These are phyloP conservation scores for Cryptosula pallasiana DNA, from an alignment of 2,888 invertebrate genomes.

Conservation along the genomic window DNA sequence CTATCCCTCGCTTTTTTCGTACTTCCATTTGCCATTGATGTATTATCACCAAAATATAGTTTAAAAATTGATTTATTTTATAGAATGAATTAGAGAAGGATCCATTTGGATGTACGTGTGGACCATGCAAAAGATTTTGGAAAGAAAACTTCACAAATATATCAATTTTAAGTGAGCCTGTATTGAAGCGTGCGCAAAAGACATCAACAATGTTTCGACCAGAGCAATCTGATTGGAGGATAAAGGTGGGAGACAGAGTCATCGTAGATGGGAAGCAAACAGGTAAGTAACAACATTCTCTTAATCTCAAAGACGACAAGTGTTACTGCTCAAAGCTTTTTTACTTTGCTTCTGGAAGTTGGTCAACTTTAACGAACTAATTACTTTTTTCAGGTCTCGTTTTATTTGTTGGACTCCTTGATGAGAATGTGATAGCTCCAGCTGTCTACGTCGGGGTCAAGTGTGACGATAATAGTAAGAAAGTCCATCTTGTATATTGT, in stretches of 20 bases:
- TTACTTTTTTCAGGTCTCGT: conserved; percentile 37
- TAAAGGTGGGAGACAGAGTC: conserved; percentile 40
- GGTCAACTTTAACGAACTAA: no score
- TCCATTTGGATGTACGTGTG: conserved; percentile 43
- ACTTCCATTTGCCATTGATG: no score
- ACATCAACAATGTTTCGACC: conserved; percentile 31
- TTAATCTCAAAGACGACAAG: no score
- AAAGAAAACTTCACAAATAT: conserved; percentile 36
- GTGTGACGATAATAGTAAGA: conserved; percentile 46
- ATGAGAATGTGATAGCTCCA: conserved; percentile 41
- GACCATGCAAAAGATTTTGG: conserved; percentile 43
- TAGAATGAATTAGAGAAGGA: conserved; percentile 32
- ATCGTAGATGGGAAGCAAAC: conserved; percentile 33
- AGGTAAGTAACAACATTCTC: no score
- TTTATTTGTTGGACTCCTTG: conserved; percentile 41
- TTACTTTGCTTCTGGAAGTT: no score
- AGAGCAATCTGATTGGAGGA: conserved; percentile 26
- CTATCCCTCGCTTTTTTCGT: no score
- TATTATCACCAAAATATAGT: no score
- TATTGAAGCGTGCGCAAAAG: conserved; percentile 30
- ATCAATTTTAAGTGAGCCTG: conserved; percentile 32
- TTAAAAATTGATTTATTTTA: not conserved
- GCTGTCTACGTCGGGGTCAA: conserved; percentile 42
- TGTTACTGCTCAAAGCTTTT: no score
- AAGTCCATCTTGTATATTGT: no score